These are phyloP conservation scores for Zaprionus vittiger DNA, from an alignment of 1,140 invertebrate genomes.

Conservation along the genomic window DNA sequence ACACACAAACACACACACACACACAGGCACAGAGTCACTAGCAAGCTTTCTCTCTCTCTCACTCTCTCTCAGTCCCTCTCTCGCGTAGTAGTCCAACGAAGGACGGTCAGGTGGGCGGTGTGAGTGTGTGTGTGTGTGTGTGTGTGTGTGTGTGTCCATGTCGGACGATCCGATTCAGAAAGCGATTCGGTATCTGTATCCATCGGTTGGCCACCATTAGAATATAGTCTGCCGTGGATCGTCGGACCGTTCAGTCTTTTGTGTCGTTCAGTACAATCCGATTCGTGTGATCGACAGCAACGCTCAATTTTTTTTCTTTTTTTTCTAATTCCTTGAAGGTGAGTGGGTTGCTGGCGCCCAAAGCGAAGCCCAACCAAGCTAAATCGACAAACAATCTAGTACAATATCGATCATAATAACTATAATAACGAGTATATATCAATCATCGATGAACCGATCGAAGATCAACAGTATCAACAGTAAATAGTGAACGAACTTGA, in stretches of 20 bases:
- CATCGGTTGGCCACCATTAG: slow-evolving; percentile 57
- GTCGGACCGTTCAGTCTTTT: slow-evolving; percentile 85
- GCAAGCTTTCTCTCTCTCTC: not conserved
- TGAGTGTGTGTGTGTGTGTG: slow-evolving; percentile 11
- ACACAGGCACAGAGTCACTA: not conserved
- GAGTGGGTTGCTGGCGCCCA: slow-evolving; percentile 62
- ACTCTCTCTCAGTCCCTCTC: not conserved
- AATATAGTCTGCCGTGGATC: slow-evolving; percentile 85
- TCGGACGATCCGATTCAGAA: slow-evolving; percentile 37
- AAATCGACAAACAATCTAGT: slow-evolving; percentile 11
- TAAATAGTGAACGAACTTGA: not conserved
- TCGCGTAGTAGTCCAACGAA: slow-evolving; percentile 21
- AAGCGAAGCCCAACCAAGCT: slow-evolving; percentile 21
- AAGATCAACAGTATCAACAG: slow-evolving; percentile 2
- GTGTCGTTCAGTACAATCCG: slow-evolving; percentile 81
- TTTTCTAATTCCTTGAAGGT: slow-evolving; percentile 85
- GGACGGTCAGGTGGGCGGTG: slow-evolving; percentile 76
- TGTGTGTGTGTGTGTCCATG: slow-evolving; percentile 24
- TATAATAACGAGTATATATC: slow-evolving; percentile 5
- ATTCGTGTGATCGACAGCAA: slow-evolving; percentile 82
- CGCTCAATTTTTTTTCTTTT: slow-evolving; percentile 82
- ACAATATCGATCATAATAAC: slow-evolving; percentile 19
- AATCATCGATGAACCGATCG: not conserved
- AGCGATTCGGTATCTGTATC: slow-evolving; percentile 75
- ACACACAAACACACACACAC: not conserved